Conservation (phyloP, 2,888 invertebrate species). For the Siphonodentalium dalli region DNA sequence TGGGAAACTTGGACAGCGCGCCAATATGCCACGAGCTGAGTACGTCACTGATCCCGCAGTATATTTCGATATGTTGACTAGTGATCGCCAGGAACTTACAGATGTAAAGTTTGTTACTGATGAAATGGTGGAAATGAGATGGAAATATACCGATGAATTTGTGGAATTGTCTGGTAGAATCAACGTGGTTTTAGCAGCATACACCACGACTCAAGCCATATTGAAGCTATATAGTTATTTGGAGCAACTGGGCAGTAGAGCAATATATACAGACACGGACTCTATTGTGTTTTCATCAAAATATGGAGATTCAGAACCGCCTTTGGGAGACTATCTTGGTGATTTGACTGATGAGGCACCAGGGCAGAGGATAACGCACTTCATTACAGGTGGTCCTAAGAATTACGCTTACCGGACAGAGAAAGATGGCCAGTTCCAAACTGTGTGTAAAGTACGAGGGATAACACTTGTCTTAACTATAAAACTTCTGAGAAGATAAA, state of each 20-base stretch:
- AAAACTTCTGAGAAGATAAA: no score
- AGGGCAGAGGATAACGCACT: slow-evolving; percentile 31
- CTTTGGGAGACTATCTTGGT: slow-evolving; percentile 47
- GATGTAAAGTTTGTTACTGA: slow-evolving; percentile 1
- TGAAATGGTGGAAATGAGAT: slow-evolving; percentile 8
- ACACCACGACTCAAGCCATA: slow-evolving; percentile 11
- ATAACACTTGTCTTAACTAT: no score
- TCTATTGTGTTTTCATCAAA: slow-evolving; percentile 11
- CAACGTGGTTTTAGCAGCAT: slow-evolving; percentile 17
- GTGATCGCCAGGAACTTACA: slow-evolving; percentile 1
- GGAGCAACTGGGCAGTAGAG: slow-evolving; percentile 7
- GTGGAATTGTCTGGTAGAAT: neutral
- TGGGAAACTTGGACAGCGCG: slow-evolving; percentile 9
- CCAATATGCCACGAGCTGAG: slow-evolving; percentile 7
- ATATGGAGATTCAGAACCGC: slow-evolving; percentile 19
- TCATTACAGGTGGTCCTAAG: slow-evolving; percentile 57
- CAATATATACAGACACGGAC: slow-evolving; percentile 20
- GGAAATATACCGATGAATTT: slow-evolving; percentile 2
- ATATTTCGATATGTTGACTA: slow-evolving; percentile 1
- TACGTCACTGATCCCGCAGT: slow-evolving; percentile 9
- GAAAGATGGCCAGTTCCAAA: slow-evolving; percentile 12
- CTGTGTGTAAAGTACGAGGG: slow-evolving; percentile 40
- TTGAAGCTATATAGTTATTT: slow-evolving; percentile 14
- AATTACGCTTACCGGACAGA: slow-evolving; percentile 55
- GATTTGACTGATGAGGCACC: slow-evolving; percentile 57